Conservation (phyloP, 2,797 vertebrate species). For the Crypturellus tataupa region DNA sequence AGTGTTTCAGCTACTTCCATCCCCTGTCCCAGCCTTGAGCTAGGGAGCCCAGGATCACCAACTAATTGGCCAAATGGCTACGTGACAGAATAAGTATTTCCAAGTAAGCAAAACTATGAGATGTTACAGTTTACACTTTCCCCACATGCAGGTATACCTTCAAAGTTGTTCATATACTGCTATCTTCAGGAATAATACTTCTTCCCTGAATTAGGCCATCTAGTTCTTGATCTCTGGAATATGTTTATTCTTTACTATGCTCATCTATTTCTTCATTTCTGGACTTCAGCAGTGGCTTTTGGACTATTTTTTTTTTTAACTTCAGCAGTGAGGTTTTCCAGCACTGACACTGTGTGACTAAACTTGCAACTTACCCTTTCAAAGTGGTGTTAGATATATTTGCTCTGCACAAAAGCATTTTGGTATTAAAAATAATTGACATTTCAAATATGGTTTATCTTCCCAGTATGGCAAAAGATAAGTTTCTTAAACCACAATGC, state of each 20-base stretch:
- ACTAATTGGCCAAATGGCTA: neutral
- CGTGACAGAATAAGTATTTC: neutral
- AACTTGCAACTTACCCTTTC: neutral
- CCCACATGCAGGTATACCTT: neutral
- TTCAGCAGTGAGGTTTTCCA: neutral
- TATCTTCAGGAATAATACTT: neutral
- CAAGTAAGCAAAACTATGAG: neutral
- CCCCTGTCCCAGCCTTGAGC: neutral
- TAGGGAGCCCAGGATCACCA: neutral
- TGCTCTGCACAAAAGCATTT: neutral
- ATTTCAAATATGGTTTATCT: neutral
- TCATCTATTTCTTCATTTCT: neutral
- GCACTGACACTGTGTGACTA: neutral
- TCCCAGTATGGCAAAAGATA: neutral
- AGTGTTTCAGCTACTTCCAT: neutral
- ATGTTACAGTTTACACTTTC: rapidly evolving
- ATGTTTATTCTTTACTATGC: neutral
- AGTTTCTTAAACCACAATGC: neutral
- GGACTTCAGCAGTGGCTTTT: neutral
- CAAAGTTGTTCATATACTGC: neutral
- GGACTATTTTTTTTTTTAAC: too few relatives aligned
- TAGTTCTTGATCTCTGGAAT: neutral
- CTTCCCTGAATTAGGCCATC: neutral
- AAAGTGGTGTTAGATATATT: neutral
- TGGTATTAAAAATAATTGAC: neutral